phyloP scores from a whole-genome alignment of 2,113 vertebrate genomes.

The Polyodon spathula region DNA sequence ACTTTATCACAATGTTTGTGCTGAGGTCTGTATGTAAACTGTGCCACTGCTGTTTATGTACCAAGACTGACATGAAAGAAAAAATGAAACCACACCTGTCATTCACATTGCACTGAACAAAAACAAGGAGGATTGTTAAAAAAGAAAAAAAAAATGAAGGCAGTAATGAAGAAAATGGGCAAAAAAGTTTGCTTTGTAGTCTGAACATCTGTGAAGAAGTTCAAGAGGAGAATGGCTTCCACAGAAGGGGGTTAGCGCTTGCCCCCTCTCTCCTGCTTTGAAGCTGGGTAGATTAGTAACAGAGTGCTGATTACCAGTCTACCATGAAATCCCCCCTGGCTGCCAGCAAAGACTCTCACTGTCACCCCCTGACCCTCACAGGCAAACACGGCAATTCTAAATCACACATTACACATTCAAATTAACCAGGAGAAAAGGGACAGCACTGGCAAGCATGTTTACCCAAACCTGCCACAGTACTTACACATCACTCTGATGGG shows the following conservation, averaged over 20 bases:
- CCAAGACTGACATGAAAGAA: no score
- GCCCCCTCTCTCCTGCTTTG: conserved; percentile 62
- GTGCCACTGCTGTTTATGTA: no score
- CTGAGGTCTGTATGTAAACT: no score
- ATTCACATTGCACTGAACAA: conserved; percentile 1
- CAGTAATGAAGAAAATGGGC: conserved; percentile 26
- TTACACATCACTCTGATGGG: conserved; percentile 98
- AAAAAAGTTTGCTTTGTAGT: conserved; percentile 37
- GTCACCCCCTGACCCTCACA: conserved; percentile 17
- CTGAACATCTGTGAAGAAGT: conserved; percentile 48
- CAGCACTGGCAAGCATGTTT: no score
- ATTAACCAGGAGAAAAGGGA: no score
- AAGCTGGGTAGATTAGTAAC: conserved; percentile 82
- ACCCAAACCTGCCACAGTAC: conserved; percentile 35
- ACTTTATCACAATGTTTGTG: no score
- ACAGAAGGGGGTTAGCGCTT: conserved; percentile 42
- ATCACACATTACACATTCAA: no score
- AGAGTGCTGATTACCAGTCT: conserved; percentile 74
- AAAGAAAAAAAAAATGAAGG: no score
- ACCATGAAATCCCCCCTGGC: conserved; percentile 74
- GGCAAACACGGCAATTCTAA: no score
- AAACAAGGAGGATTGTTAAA: conserved; percentile 15
- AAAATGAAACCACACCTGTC: no score
- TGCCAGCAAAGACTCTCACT: conserved; percentile 35
- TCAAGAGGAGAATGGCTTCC: conserved; percentile 51